Evolutionary conservation across 2,113 vertebrate genomes (phyloP).

Genomic region (Callionymus lyra): DNA sequence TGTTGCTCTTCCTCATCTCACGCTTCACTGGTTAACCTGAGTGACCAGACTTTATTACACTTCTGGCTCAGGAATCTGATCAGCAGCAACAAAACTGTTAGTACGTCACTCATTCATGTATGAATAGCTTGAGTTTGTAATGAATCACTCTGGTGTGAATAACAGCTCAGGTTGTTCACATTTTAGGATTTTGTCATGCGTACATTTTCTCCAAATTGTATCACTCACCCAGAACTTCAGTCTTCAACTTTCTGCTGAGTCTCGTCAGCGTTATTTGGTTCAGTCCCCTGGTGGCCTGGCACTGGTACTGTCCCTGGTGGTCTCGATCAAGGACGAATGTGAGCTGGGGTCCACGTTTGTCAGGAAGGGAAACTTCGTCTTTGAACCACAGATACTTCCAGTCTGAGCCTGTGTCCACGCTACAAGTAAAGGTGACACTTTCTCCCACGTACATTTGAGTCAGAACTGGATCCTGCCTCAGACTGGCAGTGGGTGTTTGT

Average conservation of each 20-base stretch:
- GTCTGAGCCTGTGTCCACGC: conserved; percentile 9
- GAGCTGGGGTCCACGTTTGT: rapidly evolving
- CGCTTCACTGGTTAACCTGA: no score
- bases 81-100: no score
- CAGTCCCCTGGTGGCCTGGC: conserved; percentile 27
- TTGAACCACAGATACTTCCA: conserved; percentile 40
- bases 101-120: no score
- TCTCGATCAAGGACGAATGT: neutral
- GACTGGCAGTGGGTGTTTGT: conserved; percentile 6
- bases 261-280: neutral
- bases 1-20: neutral
- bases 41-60: no score
- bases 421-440: conserved; percentile 26
- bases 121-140: neutral
- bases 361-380: rapidly evolving
- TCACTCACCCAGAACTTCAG: conserved; percentile 12
- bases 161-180: no score
- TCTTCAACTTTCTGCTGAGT: conserved; percentile 1
- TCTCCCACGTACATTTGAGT: conserved; percentile 38
- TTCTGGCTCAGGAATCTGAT: no score
- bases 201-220: neutral
- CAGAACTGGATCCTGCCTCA: conserved; percentile 1
- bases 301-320: conserved; percentile 12
- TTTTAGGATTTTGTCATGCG: neutral
- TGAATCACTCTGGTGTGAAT: no score